Evolutionary conservation across 2,797 vertebrate species (phyloP), one percentile per base, ranked within the genome.

Genomic region (Nannoperca australis): DNA sequence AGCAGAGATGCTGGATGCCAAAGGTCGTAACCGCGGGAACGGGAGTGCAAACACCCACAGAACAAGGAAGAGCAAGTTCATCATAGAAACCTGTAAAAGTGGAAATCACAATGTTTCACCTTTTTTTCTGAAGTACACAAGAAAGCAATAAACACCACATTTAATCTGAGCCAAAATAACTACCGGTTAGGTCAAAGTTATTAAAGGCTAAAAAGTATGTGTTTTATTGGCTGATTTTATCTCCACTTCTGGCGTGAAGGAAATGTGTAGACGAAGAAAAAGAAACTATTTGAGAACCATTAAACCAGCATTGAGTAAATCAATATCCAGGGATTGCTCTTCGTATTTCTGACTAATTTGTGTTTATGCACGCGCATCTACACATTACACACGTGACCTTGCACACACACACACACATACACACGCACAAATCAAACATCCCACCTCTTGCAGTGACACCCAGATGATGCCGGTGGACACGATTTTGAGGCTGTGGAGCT

Each of bases 31-130:
- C 42, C 87, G 90, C 17, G 94, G 85, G 32, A 91, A 94, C 0
- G 96, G 96, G 24, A 96, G 85, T 0, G 95, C 94, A 79, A 94
- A 95, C n/a, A 89, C 88, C 96, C 96, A 96, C 44, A 95, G 82
- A 40, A 94, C 84, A 87, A 94, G 87, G 78, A 96, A 95, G 36
- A 95, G 74, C 5, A 77, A 91, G 77, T 96, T 96, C 96, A 96
- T 95, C 76, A 96, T 62, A 17, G 95, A 97, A 22, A 96, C 95
- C 96, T 96, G 65, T 7, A 1, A 53, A 82, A 66, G 69, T 2
- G 27, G 2, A 71, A 73, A 59, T 24, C 10, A 42, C 4, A 47
- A 34, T 1, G 1, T 58, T 59, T 72, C 14, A 34, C 24, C 51
- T 55, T 44, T 20, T n/a, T 8, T 1, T 5, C 15, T 11, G 10